These are phyloP conservation scores for Cantharis rustica DNA, from an alignment of 2,888 invertebrate genomes.

Conservation along the genomic window DNA sequence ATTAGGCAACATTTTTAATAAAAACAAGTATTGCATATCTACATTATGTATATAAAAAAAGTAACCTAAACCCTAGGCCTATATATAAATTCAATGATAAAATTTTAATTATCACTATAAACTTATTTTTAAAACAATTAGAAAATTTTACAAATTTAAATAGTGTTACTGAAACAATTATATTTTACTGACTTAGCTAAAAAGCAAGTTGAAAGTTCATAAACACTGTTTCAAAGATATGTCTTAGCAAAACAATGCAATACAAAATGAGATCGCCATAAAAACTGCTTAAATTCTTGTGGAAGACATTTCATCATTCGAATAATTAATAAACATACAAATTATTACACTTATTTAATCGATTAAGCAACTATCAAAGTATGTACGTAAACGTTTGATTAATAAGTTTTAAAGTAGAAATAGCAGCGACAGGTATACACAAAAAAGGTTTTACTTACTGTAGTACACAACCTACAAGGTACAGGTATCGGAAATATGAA, in stretches of 20 bases:
- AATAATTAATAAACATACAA: not conserved
- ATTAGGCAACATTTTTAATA: conserved; percentile 45
- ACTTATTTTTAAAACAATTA: not conserved
- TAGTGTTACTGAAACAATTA: conserved; percentile 3
- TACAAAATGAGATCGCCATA: not conserved
- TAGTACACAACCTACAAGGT: not conserved
- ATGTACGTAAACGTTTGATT: not conserved
- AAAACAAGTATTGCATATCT: conserved; percentile 29
- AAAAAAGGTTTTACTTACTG: not conserved
- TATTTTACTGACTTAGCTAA: conserved; percentile 18
- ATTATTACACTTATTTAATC: not conserved
- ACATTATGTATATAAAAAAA: conserved; percentile 20
- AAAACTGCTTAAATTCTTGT: not conserved
- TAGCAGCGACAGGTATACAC: not conserved
- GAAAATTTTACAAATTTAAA: not conserved
- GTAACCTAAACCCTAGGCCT: not conserved
- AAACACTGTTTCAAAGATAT: conserved; percentile 18
- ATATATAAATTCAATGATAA: not conserved
- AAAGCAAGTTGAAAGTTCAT: conserved; percentile 36
- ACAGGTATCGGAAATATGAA: not conserved
- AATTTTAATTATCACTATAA: not conserved
- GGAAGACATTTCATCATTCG: not conserved
- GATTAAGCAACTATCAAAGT: not conserved
- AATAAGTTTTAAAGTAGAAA: not conserved
- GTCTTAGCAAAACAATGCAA: conserved; percentile 2